These are phyloP conservation scores for Spea bombifrons DNA, from an alignment of 2,113 vertebrate genomes.

Conservation along the genomic window DNA sequence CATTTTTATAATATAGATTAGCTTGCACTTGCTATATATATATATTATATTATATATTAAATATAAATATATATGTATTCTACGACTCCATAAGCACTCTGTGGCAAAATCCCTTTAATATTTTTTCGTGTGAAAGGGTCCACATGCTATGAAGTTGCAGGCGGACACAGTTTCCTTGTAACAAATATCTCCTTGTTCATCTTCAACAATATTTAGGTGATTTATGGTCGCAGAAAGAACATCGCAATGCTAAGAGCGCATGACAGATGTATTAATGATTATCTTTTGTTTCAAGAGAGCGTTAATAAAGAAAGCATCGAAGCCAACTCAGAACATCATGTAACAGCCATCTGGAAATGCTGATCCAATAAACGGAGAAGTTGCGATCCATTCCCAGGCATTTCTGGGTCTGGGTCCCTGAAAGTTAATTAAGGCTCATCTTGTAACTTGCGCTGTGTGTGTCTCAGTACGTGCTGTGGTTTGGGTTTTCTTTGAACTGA, in stretches of 20 bases:
- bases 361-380: slow-evolving; percentile 3
- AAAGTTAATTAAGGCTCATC: not conserved
- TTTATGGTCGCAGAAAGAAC: slow-evolving; percentile 17
- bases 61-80: too few species aligned
- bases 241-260: slow-evolving; percentile 2
- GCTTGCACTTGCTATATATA: too few species aligned
- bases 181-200: not conserved
- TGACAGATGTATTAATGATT: not conserved
- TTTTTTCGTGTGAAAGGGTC: too few species aligned
- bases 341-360: slow-evolving; percentile 22
- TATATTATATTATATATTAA: too few species aligned
- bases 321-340: slow-evolving; percentile 27
- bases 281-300: not conserved
- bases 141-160: too few species aligned
- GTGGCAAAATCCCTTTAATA: too few species aligned
- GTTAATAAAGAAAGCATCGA: slow-evolving; percentile 12
- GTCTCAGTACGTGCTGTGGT: not conserved
- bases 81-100: too few species aligned
- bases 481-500: slow-evolving; percentile 1
- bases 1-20: too few species aligned
- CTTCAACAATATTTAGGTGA: not conserved
- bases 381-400: slow-evolving; percentile 4
- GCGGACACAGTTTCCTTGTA: not conserved
- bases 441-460: not conserved
- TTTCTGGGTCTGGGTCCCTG: not conserved